Conservation (phyloP, 2,797 vertebrate genomes). For the Acropternis orthonyx region DNA sequence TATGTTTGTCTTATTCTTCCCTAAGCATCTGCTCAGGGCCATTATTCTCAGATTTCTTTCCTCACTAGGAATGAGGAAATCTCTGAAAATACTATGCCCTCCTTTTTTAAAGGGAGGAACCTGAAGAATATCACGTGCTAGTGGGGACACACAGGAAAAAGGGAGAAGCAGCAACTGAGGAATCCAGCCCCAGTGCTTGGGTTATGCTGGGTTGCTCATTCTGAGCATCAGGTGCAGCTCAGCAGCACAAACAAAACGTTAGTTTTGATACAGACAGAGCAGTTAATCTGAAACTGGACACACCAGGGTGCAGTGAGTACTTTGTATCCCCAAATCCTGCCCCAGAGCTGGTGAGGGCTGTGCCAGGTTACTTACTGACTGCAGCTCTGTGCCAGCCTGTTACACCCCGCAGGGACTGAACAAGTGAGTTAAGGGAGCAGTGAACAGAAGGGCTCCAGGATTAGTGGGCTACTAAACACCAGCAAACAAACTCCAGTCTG, state of each 20-base stretch:
- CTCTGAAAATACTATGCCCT: neutral
- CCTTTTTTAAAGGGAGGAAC: neutral
- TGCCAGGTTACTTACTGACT: neutral
- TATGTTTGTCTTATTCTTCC: neutral
- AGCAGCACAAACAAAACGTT: neutral
- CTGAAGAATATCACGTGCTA: neutral
- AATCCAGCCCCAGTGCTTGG: neutral
- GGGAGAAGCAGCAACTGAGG: neutral
- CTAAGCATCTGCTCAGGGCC: neutral
- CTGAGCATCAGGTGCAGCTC: neutral
- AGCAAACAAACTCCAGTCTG: neutral
- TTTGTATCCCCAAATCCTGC: neutral
- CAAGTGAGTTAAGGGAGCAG: neutral
- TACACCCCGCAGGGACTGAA: neutral
- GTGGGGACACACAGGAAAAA: neutral
- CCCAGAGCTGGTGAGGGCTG: neutral
- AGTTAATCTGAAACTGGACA: neutral
- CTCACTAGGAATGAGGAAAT: neutral
- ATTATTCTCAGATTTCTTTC: neutral
- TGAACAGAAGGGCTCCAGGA: neutral
- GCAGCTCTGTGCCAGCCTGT: neutral
- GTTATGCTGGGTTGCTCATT: neutral
- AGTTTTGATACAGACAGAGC: neutral
- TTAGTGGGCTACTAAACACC: slow-evolving; percentile 1
- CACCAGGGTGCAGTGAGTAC: neutral